Evolutionary conservation across 2,113 vertebrate genomes (phyloP), one percentile per base, ranked within the genome.

Genomic region (Chrysochloris asiatica): DNA sequence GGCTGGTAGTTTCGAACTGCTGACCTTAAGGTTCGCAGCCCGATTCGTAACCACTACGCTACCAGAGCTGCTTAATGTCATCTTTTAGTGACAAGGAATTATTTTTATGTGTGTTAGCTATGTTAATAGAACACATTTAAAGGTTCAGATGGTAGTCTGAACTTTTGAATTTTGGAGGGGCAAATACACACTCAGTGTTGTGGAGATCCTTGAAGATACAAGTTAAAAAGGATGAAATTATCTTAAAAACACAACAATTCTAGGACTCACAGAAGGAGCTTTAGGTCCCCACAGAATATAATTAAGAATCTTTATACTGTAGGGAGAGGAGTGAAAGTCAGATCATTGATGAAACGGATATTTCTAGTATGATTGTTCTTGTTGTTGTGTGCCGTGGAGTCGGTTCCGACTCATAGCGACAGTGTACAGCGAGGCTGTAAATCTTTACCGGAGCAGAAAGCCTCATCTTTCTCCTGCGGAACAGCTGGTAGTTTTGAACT

Each of bases 71-170:
- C n/a, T n/a, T n/a, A 86, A 86, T 81, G 59, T 86, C 79, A 92
- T 90, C 80, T 90, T 83, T 93, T 88, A 79, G 90, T 77, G 86
- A 94, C 85, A 91, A 30, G 50, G 48, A 95, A 94, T 92, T 94
- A 86, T 73, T 26, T 92, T 56, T 75, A 6, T 67, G 38, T n/a
- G 38, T n/a, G 16, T 81, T 95, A 89, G 33, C 16, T 83, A 36
- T 61, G 71, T 52, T 88, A 59, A 50, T 78, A 83, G 83, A 73
- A 86, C 54, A 41, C 88, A 67, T 22, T 92, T 65, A 88, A 4
- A 86, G 52, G n/a, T 89, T 91, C 88, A 78, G 52, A 61, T 75
- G 78, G 73, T 47, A 81, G 21, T 33, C 59, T 89, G 88, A 89
- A 84, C 85, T 86, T 93, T 26, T 69, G 69, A 91, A 89, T 85